A percentile compares a stretch with the other conserved stretches of the same genome.
phyloP scores from a whole-genome alignment of 2,113 vertebrate species.

The Hypocryptadius cinnamomeus region DNA sequence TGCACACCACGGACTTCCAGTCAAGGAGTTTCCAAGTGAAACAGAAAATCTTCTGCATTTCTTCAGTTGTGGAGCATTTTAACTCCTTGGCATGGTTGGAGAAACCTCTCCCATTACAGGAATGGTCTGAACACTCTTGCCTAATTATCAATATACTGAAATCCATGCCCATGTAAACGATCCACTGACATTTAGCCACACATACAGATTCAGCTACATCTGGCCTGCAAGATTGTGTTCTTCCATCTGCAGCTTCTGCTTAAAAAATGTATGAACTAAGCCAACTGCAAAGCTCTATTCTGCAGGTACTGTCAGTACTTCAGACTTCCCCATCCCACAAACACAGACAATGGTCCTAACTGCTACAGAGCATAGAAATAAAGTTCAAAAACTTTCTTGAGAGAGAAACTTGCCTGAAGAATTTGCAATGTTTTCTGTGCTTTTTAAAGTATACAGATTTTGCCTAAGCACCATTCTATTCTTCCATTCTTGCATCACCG shows the following conservation, averaged over 20 bases:
- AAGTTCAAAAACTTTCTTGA: not conserved
- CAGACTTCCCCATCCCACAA: not conserved
- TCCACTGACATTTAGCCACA: not conserved
- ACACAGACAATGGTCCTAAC: not conserved
- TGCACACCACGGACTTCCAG: not conserved
- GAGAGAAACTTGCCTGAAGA: not conserved
- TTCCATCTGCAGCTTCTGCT: not conserved
- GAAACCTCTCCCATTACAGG: not conserved
- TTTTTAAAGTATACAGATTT: not conserved
- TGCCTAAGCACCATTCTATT: not conserved
- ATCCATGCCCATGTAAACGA: not conserved
- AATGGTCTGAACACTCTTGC: not conserved
- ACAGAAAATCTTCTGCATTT: not conserved
- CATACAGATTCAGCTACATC: not conserved
- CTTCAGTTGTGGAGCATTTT: not conserved
- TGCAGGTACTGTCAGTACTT: not conserved
- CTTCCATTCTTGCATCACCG: not conserved
- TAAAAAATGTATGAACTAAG: not conserved
- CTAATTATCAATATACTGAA: not conserved
- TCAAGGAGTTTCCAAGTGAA: not conserved
- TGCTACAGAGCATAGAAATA: not conserved
- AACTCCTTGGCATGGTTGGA: not conserved
- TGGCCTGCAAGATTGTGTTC: not conserved
- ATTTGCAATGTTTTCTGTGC: not conserved
- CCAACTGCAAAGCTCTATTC: not conserved